Evolutionary conservation across 1,140 invertebrate genomes (phyloP), one percentile per base, ranked within the genome.

Genomic region (Zeugodacus cucurbitae): DNA sequence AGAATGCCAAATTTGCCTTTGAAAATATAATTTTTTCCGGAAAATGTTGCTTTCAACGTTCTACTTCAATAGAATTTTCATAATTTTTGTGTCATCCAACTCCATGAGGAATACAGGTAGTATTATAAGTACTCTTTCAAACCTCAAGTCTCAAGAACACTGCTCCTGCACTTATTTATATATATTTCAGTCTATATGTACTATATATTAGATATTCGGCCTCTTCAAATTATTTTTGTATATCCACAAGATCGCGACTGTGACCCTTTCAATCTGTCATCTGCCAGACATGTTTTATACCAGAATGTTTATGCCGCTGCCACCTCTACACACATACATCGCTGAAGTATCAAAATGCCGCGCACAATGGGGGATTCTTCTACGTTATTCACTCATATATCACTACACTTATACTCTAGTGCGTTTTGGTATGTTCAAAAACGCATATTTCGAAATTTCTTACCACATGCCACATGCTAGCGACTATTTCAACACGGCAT

Each of bases 191-290:
- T n/a, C n/a, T n/a, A n/a, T n/a, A n/a, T n/a, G n/a, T n/a, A n/a
- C 44, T 48, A 8, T 11, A 48, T 48, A 48, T 11, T 48, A 48
- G 41, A 1, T 10, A 54, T 17, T 78, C 14, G 22, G 20, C 1
- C 22, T 41, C 11, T 10, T 41, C 7, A 54, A 41, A 48, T 0
- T 41, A 7, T 44, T 20, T 20, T 11, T 29, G 3, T 41, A 6
- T 17, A 29, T 7, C 2, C 6, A 1, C 37, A 78, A 17, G 4
- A 82, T 11, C 6, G 22, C 74, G 11, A 48, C 44, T 22, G n/a
- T 82, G 41, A 82, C 74, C 74, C 74, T 82, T 82, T 82, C 74
- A 82, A 22, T 26, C 74, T 82, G 44, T 82, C 74, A 82, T 48
- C 74, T 48, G 7, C 41, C 14, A n/a, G 11, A 54, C 10, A 48